phyloP scores from a whole-genome alignment of 2,888 invertebrate species.

The Chymomyza caudatula region DNA sequence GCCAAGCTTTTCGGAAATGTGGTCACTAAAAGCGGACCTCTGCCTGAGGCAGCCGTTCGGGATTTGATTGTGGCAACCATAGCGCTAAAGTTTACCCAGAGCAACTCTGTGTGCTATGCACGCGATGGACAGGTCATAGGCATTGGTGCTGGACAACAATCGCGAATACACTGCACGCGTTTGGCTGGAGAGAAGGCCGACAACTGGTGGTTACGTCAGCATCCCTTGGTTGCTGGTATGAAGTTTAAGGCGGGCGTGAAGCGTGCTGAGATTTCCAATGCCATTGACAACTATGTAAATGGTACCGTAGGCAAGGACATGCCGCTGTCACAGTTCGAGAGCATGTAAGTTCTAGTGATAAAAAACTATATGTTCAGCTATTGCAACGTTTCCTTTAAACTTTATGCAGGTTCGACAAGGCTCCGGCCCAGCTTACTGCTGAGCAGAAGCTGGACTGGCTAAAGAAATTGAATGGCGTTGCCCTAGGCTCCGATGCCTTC shows the following conservation, averaged over 20 bases:
- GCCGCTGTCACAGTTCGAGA: slow-evolving; percentile 85
- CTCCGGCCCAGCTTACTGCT: slow-evolving; percentile 85
- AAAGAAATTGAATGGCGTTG: slow-evolving; percentile 85
- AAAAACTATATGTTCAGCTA: background rate
- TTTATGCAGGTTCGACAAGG: slow-evolving; percentile 74
- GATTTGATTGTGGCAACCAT: slow-evolving; percentile 97
- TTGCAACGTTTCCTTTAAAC: slow-evolving; percentile 5
- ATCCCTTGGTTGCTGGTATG: slow-evolving; percentile 90
- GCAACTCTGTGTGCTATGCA: slow-evolving; percentile 98
- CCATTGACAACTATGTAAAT: slow-evolving; percentile 95
- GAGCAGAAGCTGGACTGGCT: slow-evolving; percentile 85
- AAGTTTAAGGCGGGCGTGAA: slow-evolving; percentile 91
- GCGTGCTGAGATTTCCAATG: slow-evolving; percentile 95
- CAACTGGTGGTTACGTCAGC: slow-evolving; percentile 98
- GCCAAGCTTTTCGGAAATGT: slow-evolving; percentile 88
- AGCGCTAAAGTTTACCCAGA: slow-evolving; percentile 97
- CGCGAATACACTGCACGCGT: slow-evolving; percentile 97
- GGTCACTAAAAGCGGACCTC: slow-evolving; percentile 83
- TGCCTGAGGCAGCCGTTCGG: slow-evolving; percentile 87
- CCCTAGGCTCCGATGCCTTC: slow-evolving; percentile 97
- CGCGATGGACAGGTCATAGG: slow-evolving; percentile 91
- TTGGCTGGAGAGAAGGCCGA: slow-evolving; percentile 98
- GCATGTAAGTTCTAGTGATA: slow-evolving; percentile 81
- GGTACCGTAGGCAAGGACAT: slow-evolving; percentile 94
- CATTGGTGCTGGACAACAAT: slow-evolving; percentile 99